Percentiles rank a stretch among this genome's conserved stretches.
Conservation (phyloP, 2,797 vertebrate genomes). For the Mormyrus hasselquistii region DNA sequence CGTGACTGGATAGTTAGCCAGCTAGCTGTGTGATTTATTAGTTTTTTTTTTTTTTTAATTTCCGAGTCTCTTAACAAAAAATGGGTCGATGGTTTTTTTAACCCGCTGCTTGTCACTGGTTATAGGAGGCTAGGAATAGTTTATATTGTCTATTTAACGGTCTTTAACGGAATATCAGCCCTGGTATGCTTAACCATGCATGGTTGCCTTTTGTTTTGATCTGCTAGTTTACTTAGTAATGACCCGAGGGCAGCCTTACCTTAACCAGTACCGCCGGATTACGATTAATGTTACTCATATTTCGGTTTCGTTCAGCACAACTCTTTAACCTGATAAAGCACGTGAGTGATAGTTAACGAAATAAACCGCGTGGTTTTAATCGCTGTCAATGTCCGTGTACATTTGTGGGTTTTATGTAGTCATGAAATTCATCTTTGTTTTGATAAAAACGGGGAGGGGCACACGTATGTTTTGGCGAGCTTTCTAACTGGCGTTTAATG, state of each 20-base stretch:
- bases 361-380: neutral
- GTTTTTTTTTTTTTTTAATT: neutral
- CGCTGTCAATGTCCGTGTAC: neutral
- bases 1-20: neutral
- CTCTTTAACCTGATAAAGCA: neutral
- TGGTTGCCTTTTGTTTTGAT: neutral
- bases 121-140: neutral
- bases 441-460: neutral
- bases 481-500: neutral
- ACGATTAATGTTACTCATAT: neutral
- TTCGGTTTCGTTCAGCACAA: neutral
- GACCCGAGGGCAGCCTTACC: neutral
- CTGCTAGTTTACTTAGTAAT: neutral
- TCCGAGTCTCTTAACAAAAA: neutral
- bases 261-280: neutral
- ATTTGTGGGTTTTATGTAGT: neutral
- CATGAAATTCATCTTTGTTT: neutral
- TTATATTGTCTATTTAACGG: neutral
- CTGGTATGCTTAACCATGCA: neutral
- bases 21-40: neutral
- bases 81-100: neutral
- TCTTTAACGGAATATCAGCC: neutral
- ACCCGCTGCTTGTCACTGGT: neutral
- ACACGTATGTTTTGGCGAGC: neutral
- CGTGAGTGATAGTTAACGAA: neutral